Evolutionary conservation across 1,140 invertebrate species (phyloP).

Genomic region (Arion vulgaris): DNA sequence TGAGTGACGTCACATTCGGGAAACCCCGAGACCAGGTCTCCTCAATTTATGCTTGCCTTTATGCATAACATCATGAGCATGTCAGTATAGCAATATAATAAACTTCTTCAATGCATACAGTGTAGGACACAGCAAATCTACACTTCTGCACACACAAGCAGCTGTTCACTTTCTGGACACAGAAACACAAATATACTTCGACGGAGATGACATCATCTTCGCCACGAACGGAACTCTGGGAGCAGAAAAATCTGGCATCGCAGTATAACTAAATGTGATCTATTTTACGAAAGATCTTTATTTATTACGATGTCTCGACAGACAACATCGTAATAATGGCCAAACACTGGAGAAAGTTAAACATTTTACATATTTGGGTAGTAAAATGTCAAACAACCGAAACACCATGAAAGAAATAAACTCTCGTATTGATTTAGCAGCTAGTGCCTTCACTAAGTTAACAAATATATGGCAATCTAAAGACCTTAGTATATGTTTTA

Average conservation of each 20-base stretch:
- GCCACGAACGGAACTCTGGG: conserved; percentile 17
- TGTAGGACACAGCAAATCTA: not conserved
- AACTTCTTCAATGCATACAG: not conserved
- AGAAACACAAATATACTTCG: conserved; percentile 8
- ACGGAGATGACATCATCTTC: conserved; percentile 41
- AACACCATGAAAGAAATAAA: too few species aligned
- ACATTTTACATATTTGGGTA: too few species aligned
- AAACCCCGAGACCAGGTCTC: conserved; percentile 32
- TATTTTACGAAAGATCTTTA: not conserved
- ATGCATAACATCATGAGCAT: not conserved
- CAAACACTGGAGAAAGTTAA: too few species aligned
- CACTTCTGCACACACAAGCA: conserved; percentile 18
- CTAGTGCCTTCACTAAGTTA: too few species aligned
- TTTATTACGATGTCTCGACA: not conserved
- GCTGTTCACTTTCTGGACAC: conserved; percentile 12
- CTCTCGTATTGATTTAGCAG: too few species aligned
- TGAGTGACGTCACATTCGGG: conserved; percentile 53
- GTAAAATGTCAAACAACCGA: too few species aligned
- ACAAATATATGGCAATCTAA: too few species aligned
- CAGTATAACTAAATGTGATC: not conserved
- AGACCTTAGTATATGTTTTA: too few species aligned
- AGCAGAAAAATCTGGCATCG: conserved; percentile 25
- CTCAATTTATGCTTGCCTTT: not conserved
- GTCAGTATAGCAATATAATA: not conserved
- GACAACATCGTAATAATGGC: too few species aligned